Base-by-base conservation (phyloP, 2,797 vertebrate genomes). In the Phataginus tricuspis region DNA sequence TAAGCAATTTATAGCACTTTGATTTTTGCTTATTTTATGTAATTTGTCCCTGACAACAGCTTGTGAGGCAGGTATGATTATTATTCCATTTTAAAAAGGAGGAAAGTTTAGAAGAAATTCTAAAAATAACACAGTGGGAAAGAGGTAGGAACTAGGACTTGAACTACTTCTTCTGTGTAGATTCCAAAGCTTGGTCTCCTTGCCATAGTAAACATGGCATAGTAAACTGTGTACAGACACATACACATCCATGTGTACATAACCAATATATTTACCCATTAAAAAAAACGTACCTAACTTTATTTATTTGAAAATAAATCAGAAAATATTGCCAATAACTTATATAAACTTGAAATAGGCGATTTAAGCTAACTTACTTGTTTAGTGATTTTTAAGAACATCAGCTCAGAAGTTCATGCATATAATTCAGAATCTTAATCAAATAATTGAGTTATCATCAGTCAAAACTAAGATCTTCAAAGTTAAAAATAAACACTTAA, bases 281-380 rank as follows among this genome's bases (percentile, higher is more conserved):
- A n/a, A n/a, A 82, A 86, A 75, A 74, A 13, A 45, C 85, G 69
- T 55, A 57, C 4, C 9, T 75, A 37, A 10, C 5, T 49, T 91
- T 80, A 75, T 39, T 69, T 82, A 63, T 87, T 96, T 82, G 7
- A 89, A 79, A 91, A 85, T 7, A 86, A 95, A 86, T 64, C 12
- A 53, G 57, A 64, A 90, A 94, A 75, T 55, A 49, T 53, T 69
- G 11, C 14, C 53, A 18, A 66, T 3, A 57, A 77, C 78, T 88
- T 77, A 19, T 5, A 49, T 25, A 61, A 64, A 42, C 15, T 61
- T n/a, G 16, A 84, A 53, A 74, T 49, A 53, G 5, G 8, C 6
- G 80, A 90, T 55, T 94, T 88, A 90, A 37, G 27, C 42, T 63
- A 21, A 31, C 25, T 86, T 8, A 55, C 78, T 83, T 92, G n/a